Evolutionary conservation across 1,140 invertebrate species (phyloP).

Genomic region (Drosophila grimshawi): DNA sequence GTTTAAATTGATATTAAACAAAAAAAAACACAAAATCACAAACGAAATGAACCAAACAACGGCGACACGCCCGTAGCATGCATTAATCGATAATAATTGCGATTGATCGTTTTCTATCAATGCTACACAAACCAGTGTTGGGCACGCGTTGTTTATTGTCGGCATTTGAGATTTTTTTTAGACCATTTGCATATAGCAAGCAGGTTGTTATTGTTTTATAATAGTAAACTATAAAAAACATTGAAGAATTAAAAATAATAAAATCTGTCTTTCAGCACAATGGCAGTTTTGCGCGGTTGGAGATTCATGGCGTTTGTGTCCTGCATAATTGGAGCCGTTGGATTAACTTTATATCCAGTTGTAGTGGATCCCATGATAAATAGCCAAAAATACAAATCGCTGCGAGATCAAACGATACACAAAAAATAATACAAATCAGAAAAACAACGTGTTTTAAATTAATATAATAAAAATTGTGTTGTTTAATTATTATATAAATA

Average conservation of each 20-base stretch:
- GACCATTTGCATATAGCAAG: conserved; percentile 8
- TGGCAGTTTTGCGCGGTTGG: conserved; percentile 86
- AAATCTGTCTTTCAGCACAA: conserved; percentile 55
- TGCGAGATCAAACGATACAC: conserved; percentile 59
- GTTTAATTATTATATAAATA: not conserved
- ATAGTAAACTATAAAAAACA: conserved; percentile 25
- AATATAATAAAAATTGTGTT: not conserved
- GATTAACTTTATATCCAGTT: conserved; percentile 87
- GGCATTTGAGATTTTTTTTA: conserved; percentile 41
- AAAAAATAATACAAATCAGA: conserved; percentile 24
- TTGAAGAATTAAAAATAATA: conserved; percentile 8
- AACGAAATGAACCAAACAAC: conserved; percentile 34
- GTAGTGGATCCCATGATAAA: conserved; percentile 88
- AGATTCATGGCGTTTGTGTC: conserved; percentile 87
- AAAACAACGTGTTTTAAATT: not conserved
- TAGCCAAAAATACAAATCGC: conserved; percentile 87
- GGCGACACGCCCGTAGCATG: conserved; percentile 43
- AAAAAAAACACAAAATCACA: conserved; percentile 2
- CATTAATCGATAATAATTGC: conserved; percentile 18
- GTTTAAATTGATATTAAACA: conserved; percentile 17
- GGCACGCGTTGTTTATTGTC: not conserved
- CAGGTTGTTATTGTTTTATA: conserved; percentile 69
- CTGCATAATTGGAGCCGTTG: conserved; percentile 86
- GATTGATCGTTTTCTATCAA: conserved; percentile 6
- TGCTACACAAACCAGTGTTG: not conserved